Conservation (phyloP, 2,888 invertebrate species). For the Leptinotarsa tumamoca region DNA sequence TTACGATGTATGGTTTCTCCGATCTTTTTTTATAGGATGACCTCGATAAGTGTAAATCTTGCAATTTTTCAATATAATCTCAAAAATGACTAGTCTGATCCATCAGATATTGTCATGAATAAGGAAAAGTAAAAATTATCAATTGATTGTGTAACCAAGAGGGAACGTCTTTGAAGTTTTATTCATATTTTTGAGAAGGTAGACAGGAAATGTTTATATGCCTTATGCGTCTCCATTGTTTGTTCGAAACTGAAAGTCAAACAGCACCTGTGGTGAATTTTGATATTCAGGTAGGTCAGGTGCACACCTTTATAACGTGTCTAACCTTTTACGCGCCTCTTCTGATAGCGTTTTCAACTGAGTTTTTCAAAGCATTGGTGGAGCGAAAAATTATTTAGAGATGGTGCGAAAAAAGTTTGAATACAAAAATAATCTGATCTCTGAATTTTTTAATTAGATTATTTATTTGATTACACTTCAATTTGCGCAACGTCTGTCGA, state of each 20-base stretch:
- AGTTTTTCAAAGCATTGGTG: neutral
- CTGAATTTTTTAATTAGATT: too few relatives aligned
- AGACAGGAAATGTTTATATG: slow-evolving; percentile 38
- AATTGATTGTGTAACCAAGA: neutral
- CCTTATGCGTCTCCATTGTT: slow-evolving; percentile 31
- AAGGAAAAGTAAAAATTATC: neutral
- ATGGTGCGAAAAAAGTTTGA: neutral
- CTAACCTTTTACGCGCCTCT: slow-evolving; percentile 14
- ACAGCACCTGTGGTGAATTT: slow-evolving; percentile 41
- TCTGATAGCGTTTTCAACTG: neutral
- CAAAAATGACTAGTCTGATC: too few relatives aligned
- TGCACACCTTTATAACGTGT: slow-evolving; percentile 30
- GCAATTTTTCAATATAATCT: too few relatives aligned
- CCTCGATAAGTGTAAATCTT: too few relatives aligned
- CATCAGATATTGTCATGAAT: neutral
- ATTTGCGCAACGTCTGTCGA: too few relatives aligned
- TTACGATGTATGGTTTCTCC: too few relatives aligned
- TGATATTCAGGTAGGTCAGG: slow-evolving; percentile 39
- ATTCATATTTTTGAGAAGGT: slow-evolving; percentile 14
- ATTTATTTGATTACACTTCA: too few relatives aligned
- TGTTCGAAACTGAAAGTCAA: slow-evolving; percentile 32
- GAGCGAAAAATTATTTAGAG: neutral
- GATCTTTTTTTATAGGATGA: too few relatives aligned
- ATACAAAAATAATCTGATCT: too few relatives aligned
- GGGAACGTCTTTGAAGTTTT: neutral